These are phyloP conservation scores for Syritta pipiens DNA, from an alignment of 2,888 invertebrate genomes.

Conservation along the genomic window DNA sequence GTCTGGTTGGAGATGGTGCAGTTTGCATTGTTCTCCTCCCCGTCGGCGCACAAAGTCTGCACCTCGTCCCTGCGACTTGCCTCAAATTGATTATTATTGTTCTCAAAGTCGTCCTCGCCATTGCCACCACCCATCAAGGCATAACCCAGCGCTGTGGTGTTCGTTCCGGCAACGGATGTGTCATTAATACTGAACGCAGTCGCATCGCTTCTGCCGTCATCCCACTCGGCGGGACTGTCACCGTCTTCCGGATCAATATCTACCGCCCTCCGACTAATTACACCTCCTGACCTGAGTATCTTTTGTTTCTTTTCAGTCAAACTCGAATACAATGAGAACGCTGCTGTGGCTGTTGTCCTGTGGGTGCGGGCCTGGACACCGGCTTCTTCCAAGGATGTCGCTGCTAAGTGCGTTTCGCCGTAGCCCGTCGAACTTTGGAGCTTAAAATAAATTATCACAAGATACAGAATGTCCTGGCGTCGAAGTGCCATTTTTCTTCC, in stretches of 20 bases:
- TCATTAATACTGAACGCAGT: slow-evolving; percentile 27
- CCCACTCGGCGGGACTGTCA: background rate
- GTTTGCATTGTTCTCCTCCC: slow-evolving; percentile 35
- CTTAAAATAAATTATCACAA: slow-evolving; percentile 58
- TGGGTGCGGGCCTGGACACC: background rate
- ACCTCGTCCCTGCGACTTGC: slow-evolving; percentile 7
- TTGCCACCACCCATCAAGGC: slow-evolving; percentile 23
- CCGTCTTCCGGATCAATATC: slow-evolving; percentile 16
- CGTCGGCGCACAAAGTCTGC: slow-evolving; percentile 29
- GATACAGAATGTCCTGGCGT: slow-evolving; percentile 41
- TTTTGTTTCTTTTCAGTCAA: slow-evolving; percentile 25
- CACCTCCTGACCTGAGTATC: background rate
- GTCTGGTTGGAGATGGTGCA: slow-evolving; percentile 45
- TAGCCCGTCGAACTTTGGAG: slow-evolving; percentile 43
- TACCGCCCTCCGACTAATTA: slow-evolving; percentile 11
- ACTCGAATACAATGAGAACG: slow-evolving; percentile 16
- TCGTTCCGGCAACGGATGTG: slow-evolving; percentile 21
- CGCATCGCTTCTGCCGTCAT: background rate
- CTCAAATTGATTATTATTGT: slow-evolving; percentile 36
- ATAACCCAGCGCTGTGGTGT: slow-evolving; percentile 28
- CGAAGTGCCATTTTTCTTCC: slow-evolving; percentile 50
- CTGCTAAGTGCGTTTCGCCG: slow-evolving; percentile 4
- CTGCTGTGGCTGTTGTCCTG: background rate
- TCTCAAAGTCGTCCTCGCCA: slow-evolving; percentile 5
- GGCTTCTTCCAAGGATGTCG: slow-evolving; percentile 3